These are phyloP conservation scores for Battus philenor DNA, from an alignment of 1,140 invertebrate genomes.

Conservation along the genomic window DNA sequence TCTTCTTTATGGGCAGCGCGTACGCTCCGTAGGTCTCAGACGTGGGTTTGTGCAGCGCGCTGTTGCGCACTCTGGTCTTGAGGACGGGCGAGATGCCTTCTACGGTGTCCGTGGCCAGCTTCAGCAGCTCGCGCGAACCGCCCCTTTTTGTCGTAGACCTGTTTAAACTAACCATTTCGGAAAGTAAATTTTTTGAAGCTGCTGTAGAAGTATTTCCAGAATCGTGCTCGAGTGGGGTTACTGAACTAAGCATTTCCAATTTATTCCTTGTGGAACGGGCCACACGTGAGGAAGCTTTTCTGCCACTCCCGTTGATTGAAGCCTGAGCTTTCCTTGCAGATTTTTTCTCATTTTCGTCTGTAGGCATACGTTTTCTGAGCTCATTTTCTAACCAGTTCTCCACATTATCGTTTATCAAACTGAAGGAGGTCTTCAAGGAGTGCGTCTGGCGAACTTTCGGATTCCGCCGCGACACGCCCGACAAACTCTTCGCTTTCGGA, in stretches of 20 bases:
- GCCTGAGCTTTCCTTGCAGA: not conserved
- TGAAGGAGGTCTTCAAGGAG: constrained; percentile 37
- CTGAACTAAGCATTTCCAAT: too few species aligned
- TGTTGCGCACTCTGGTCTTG: constrained; percentile 20
- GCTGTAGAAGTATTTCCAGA: too few species aligned
- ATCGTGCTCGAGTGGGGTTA: too few species aligned
- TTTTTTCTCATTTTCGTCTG: constrained; percentile 4
- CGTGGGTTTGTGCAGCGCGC: constrained; percentile 27
- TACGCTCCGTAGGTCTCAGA: constrained; percentile 36
- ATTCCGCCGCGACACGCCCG: constrained; percentile 18
- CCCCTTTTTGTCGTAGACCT: constrained; percentile 17
- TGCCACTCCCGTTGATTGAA: not conserved
- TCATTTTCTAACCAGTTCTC: constrained; percentile 51
- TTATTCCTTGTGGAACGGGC: not conserved
- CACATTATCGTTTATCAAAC: constrained; percentile 34
- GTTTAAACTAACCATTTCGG: not conserved
- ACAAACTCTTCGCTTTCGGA: constrained; percentile 38
- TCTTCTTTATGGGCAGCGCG: constrained; percentile 51
- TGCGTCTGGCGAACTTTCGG: constrained; percentile 20
- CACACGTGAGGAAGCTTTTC: not conserved
- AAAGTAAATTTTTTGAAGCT: too few species aligned
- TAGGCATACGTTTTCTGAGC: constrained; percentile 27
- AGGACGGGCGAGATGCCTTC: constrained; percentile 28
- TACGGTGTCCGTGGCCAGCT: constrained; percentile 35
- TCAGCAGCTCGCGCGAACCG: constrained; percentile 30